Evolutionary conservation across 2,797 vertebrate genomes (phyloP), one percentile per base, ranked within the genome.

Genomic region (Aphelocoma californica): DNA sequence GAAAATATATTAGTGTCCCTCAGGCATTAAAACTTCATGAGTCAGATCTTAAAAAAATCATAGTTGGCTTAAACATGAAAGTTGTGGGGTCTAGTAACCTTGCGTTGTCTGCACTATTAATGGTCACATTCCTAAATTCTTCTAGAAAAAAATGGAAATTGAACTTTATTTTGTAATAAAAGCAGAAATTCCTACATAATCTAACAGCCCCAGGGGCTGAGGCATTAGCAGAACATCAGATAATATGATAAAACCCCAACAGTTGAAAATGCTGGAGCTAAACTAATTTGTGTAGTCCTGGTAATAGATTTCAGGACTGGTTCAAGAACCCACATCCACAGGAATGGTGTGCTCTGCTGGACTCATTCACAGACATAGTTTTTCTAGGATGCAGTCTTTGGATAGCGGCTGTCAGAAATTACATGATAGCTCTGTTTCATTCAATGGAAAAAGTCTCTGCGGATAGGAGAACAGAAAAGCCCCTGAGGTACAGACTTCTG

Each of bases 81-180:
- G 31, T 53, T 60, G 20, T 4, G 5, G 8, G 14, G 19, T 23
- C 34, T 86, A 86, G 58, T 53, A 90, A 73, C 24, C 34, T 92
- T 47, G 17, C 2, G 0, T 73, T 77, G 34, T 77, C 71, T 92
- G 57, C 56, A 56, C n/a, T 92, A 29, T 67, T 87, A 85, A 62
- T 54, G 64, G 36, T 89, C 60, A 61, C 29, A 67, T 82, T 93
- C 78, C 57, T 79, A 85, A 92, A 13, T 58, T 92, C 34, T 87
- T 81, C 34, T 58, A 36, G 64, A 72, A 91, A 95, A 78, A 95
- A 71, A 10, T 82, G 69, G 79, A 80, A 95, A 89, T 58, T 24
- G 0, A 85, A 71, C 28, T 78, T 87, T 65, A 78, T 93, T 91
- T 93, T 89, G 65, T 47, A 89, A 91, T 50, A 71, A 83, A 91